Evolutionary conservation across 1,140 invertebrate genomes (phyloP).

Genomic region (Dysdera silvatica): DNA sequence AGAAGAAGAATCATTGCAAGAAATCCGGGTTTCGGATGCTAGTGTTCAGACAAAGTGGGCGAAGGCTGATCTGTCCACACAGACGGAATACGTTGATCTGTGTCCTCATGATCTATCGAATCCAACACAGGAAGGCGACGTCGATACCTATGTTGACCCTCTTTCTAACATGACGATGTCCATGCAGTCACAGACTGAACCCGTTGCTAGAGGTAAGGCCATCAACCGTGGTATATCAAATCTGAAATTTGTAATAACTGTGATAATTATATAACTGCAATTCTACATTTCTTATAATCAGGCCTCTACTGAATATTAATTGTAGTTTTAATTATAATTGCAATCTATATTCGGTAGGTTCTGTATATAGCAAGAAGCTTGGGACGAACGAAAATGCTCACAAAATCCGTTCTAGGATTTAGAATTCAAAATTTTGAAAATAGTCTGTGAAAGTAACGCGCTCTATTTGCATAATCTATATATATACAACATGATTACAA

Average conservation of each 20-base stretch:
- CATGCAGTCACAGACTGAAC: conserved; percentile 22
- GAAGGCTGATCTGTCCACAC: conserved; percentile 8
- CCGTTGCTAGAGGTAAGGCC: conserved; percentile 14
- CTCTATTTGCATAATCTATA: no score
- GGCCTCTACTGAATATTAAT: neutral
- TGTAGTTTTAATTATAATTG: neutral
- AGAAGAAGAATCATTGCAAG: neutral
- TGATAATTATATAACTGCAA: neutral
- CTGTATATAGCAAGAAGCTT: neutral
- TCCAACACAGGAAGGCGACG: neutral
- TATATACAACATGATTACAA: no score
- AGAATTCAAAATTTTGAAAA: no score
- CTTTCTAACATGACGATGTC: conserved; percentile 2
- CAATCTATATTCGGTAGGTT: neutral
- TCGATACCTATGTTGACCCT: conserved; percentile 1
- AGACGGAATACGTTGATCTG: conserved; percentile 5
- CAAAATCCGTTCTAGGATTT: no score
- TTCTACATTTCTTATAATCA: neutral
- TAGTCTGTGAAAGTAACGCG: no score
- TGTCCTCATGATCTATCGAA: neutral
- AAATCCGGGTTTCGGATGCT: neutral
- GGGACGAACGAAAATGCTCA: no score
- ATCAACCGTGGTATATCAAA: no score
- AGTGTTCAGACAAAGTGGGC: conserved; percentile 11
- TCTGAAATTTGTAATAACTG: no score